Base-by-base conservation (phyloP, 2,113 vertebrate species). In the Corvus cornix region DNA sequence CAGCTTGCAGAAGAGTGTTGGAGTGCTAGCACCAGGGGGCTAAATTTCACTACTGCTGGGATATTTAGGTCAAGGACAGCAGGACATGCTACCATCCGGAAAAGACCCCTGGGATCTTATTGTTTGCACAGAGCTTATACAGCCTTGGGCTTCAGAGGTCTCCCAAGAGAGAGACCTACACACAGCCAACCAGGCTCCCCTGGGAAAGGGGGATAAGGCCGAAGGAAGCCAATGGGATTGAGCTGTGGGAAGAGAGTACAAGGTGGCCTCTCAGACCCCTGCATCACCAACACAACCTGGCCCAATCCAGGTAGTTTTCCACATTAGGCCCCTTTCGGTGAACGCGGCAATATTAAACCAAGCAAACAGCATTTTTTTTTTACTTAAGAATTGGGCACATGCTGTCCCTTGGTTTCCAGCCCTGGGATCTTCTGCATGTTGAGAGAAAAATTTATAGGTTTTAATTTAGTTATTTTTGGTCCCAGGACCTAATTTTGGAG, bases 401-500 rank as follows among this genome's bases (percentile, higher is more conserved):
- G 5, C 68, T 87, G 86, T 94, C 88, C 88, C 91, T 79, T 39
- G 7, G 93, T 72, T 83, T 89, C 72, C 88, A 96, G 96, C 81
- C 30, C 69, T 89, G 92, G 89, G 93, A 93, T 52, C 80, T 96
- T 93, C 86, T 88, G 77, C 94, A 93, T 78, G 84, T 79, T 83
- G 85, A 75, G 56, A 94, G 56, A 82, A 93, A 93, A 95, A 92
- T 84, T 91, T 84, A 82, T 93, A 96, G 92, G 84, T 95, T 90
- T 95, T 85, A 91, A 90, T 95, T 84, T 89, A 87, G 92, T 89
- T 96, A 96, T 96, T 90, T 92, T 92, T 92, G 78, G 93, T 70
- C 74, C 89, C 1, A 6, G 73, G 90, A 92, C 92, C 96, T 96
- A 95, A 94, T 97, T 97, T 93, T 78, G 91, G 86, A 96, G 90